phyloP scores from a whole-genome alignment of 1,140 invertebrate genomes.

The Chironomus striatipennis region DNA sequence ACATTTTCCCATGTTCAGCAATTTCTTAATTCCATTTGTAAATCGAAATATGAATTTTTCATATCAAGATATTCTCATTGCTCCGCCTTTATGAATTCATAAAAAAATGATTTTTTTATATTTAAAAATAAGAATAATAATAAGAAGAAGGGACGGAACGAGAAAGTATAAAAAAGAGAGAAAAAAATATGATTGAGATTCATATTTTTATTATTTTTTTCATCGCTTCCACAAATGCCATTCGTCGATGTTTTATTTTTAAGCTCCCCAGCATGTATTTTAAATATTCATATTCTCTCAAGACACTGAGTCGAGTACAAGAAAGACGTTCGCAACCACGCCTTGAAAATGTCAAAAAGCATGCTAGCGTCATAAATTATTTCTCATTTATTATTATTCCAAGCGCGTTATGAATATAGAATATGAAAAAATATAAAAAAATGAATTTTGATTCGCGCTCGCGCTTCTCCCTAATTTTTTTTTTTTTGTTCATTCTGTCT shows the following conservation, averaged over 20 bases:
- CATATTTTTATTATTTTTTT: not conserved
- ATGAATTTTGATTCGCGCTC: constrained; percentile 12
- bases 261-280: not conserved
- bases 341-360: not conserved
- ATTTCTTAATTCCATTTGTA: not conserved
- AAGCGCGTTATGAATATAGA: not conserved
- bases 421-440: not conserved
- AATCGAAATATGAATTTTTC: constrained; percentile 11
- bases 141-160: not conserved
- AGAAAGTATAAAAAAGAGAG: not conserved
- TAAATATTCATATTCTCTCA: not conserved
- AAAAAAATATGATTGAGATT: not conserved
- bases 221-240: not conserved
- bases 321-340: not conserved
- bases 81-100: not conserved
- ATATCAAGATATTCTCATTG: not conserved
- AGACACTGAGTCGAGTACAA: not conserved
- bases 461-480: not conserved
- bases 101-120: not conserved
- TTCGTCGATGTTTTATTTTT: not conserved
- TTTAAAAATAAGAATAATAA: not conserved
- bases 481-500: too few species aligned
- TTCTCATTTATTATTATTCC: not conserved
- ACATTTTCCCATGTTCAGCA: not conserved
- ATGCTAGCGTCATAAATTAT: not conserved